Percentiles rank a stretch among this genome's conserved stretches.
Conservation (phyloP, 2,888 invertebrate genomes). For the Epinotia brunnichana region DNA sequence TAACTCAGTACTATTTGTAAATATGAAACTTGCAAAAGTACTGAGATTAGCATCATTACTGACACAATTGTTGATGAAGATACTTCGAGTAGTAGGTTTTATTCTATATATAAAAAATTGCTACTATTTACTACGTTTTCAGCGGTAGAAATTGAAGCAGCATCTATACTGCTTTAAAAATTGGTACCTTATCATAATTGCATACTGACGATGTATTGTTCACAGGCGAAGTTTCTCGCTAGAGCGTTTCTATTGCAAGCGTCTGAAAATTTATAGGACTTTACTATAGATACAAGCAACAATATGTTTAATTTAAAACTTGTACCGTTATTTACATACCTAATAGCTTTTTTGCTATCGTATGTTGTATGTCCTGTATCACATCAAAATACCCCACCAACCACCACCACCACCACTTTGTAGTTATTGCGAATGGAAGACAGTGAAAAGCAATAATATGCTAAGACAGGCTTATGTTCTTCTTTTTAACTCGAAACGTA, state of each 20-base stretch:
- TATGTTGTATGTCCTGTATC: too few species aligned
- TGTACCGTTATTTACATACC: neutral
- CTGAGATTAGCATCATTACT: neutral
- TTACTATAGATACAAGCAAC: neutral
- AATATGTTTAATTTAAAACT: neutral
- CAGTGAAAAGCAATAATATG: too few species aligned
- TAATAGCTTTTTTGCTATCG: neutral
- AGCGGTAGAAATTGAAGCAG: neutral
- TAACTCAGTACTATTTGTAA: too few species aligned
- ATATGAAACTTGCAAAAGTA: too few species aligned
- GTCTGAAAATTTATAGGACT: neutral
- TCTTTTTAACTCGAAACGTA: neutral
- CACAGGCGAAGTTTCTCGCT: neutral
- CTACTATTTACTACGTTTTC: neutral
- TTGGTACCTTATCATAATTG: slow-evolving; percentile 31
- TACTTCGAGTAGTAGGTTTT: neutral
- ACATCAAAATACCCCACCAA: too few species aligned
- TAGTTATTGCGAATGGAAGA: too few species aligned
- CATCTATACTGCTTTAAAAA: slow-evolving; percentile 6
- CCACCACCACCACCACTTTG: too few species aligned
- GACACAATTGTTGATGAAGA: neutral
- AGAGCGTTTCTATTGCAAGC: neutral
- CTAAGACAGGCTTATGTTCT: neutral
- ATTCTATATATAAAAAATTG: neutral
- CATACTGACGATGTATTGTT: slow-evolving; percentile 21